phyloP scores from a whole-genome alignment of 2,888 invertebrate species.

The Eulithis prunata region DNA sequence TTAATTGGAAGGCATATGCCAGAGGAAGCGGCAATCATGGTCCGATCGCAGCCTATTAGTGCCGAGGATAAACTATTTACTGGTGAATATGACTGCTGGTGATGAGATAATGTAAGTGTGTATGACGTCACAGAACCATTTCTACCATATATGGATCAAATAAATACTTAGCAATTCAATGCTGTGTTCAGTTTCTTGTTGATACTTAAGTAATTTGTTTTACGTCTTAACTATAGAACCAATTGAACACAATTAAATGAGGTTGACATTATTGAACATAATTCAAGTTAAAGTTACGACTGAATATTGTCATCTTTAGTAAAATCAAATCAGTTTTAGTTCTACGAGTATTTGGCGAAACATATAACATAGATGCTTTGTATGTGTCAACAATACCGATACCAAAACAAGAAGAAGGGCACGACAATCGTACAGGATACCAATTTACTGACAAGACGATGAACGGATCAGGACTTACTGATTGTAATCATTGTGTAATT shows the following conservation, averaged over 20 bases:
- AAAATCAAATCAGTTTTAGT: not conserved
- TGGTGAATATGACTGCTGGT: slow-evolving; percentile 16
- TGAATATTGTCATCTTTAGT: too few species aligned
- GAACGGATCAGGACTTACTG: slow-evolving; percentile 2
- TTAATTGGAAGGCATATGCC: slow-evolving; percentile 38
- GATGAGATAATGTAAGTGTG: slow-evolving; percentile 13
- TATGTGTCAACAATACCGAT: slow-evolving; percentile 13
- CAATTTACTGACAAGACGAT: slow-evolving; percentile 5
- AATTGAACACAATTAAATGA: too few species aligned
- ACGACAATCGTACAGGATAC: slow-evolving; percentile 12
- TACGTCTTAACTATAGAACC: too few species aligned
- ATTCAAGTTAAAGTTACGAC: too few species aligned
- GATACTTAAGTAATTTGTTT: not conserved
- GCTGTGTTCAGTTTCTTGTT: not conserved
- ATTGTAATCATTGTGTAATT: not conserved
- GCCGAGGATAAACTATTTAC: slow-evolving; percentile 38
- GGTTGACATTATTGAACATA: too few species aligned
- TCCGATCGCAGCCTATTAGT: slow-evolving; percentile 42
- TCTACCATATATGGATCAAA: slow-evolving; percentile 12
- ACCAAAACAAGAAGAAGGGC: slow-evolving; percentile 20
- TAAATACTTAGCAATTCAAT: not conserved
- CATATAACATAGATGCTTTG: slow-evolving; percentile 5
- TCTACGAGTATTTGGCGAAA: not conserved
- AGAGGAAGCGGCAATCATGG: slow-evolving; percentile 47
- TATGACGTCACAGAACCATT: slow-evolving; percentile 23